phyloP scores from a whole-genome alignment of 1,140 invertebrate genomes.

The Cyphomyrmex costatus region DNA sequence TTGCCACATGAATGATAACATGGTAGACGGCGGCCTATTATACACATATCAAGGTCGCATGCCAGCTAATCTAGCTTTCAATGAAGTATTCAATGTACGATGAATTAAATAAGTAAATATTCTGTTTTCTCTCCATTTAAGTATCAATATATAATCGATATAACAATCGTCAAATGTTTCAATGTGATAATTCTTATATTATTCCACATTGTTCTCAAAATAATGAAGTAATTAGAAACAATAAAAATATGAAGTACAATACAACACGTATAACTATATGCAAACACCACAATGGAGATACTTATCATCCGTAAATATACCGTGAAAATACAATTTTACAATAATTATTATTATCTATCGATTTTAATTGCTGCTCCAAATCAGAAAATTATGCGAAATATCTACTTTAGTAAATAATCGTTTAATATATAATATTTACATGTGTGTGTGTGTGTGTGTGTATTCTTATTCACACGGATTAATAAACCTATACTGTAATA shows the following conservation, averaged over 20 bases:
- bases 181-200: neutral
- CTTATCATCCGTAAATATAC: neutral
- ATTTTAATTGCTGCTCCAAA: neutral
- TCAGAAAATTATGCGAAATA: neutral
- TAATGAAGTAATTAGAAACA: neutral
- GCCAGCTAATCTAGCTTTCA: conserved; percentile 2
- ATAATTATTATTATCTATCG: neutral
- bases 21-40: neutral
- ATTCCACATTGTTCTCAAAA: neutral
- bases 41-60: neutral
- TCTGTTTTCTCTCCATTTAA: neutral
- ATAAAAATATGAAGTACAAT: neutral
- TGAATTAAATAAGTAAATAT: neutral
- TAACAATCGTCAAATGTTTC: neutral
- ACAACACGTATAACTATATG: neutral
- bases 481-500: neutral
- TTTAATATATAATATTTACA: no score
- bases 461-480: neutral
- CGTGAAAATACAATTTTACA: neutral
- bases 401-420: neutral
- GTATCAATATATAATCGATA: neutral
- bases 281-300: neutral
- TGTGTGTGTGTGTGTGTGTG: neutral
- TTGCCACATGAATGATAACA: neutral
- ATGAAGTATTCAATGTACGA: neutral